Evolutionary conservation across 2,888 invertebrate genomes (phyloP).

Genomic region (Trachelus stipa): DNA sequence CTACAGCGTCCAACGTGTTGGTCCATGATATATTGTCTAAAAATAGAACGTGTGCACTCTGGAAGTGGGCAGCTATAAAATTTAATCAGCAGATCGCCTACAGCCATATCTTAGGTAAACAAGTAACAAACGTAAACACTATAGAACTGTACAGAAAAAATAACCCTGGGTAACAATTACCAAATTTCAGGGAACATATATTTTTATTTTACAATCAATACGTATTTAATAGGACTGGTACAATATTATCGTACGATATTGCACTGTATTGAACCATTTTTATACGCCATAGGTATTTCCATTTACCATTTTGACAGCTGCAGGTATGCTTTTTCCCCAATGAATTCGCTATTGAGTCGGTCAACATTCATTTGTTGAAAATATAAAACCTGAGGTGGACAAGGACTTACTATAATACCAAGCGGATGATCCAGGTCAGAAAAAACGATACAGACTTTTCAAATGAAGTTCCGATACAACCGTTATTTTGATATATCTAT

Average conservation of each 20-base stretch:
- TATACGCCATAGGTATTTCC: not conserved
- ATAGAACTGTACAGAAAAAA: not conserved
- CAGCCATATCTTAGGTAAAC: not conserved
- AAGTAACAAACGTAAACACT: not conserved
- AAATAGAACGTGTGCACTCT: not conserved
- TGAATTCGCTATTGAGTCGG: not conserved
- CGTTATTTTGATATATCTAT: not conserved
- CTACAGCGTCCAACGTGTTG: not conserved
- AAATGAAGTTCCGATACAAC: not conserved
- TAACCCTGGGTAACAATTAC: not conserved
- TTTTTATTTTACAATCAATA: not conserved
- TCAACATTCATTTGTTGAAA: not conserved
- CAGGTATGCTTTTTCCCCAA: not conserved
- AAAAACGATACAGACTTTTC: not conserved
- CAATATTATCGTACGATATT: not conserved
- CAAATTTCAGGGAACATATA: not conserved
- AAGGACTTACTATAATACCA: not conserved
- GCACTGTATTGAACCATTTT: not conserved
- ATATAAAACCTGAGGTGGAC: not conserved
- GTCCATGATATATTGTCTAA: not conserved
- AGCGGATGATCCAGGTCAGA: not conserved
- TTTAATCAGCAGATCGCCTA: not conserved
- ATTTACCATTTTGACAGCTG: not conserved
- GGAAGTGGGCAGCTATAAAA: not conserved
- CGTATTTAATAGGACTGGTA: not conserved